These are phyloP conservation scores for Ophion ventricosus DNA, from an alignment of 2,888 invertebrate species.

Conservation along the genomic window DNA sequence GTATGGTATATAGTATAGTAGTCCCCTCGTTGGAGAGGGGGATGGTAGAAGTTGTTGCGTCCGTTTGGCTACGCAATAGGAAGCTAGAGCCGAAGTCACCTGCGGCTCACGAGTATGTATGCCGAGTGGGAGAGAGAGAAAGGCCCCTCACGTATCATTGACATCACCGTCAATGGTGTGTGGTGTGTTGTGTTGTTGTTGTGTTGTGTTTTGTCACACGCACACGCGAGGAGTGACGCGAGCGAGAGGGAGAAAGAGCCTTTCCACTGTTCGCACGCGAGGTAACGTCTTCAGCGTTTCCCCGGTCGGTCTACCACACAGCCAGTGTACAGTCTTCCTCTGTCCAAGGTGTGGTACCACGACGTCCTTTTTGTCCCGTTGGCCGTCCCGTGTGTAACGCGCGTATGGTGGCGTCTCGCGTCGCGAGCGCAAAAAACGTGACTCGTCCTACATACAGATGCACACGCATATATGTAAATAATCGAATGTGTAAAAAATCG, in stretches of 20 bases:
- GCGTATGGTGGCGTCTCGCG: background rate
- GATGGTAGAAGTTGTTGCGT: background rate
- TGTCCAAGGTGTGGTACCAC: constrained; percentile 81
- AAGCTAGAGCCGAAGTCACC: constrained; percentile 21
- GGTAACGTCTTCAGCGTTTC: constrained; percentile 68
- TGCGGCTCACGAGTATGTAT: background rate
- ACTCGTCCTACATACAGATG: background rate
- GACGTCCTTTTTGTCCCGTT: constrained; percentile 39
- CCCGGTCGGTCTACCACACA: no score
- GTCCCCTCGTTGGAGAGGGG: background rate
- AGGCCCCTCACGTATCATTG: constrained; percentile 38
- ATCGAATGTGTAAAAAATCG: background rate
- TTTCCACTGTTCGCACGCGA: constrained; percentile 76
- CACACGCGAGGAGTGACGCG: background rate
- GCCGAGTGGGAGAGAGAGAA: constrained; percentile 25
- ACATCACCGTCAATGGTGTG: constrained; percentile 5
- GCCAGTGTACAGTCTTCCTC: constrained; percentile 67
- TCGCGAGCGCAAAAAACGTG: no score
- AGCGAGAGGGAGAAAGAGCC: constrained; percentile 72
- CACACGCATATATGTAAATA: background rate
- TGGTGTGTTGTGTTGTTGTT: no score
- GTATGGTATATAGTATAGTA: no score
- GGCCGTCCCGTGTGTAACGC: background rate
- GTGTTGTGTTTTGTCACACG: constrained; percentile 12
- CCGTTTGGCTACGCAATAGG: constrained; percentile 22